Conservation (phyloP, 2,888 invertebrate genomes). For the Pandemis cinnamomeana region DNA sequence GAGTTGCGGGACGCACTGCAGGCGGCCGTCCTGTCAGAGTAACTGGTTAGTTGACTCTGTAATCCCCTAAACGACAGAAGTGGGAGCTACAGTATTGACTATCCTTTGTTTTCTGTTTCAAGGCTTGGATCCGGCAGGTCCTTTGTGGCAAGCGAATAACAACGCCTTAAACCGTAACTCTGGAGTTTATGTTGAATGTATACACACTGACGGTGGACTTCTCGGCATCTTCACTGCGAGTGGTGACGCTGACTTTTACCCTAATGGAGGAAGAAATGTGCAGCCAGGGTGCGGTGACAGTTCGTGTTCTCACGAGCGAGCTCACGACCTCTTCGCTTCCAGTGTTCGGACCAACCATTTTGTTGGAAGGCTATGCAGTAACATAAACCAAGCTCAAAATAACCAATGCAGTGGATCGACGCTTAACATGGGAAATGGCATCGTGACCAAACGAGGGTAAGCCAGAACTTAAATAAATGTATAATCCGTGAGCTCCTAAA, state of each 20-base stretch:
- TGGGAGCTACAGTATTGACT: background rate
- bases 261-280: conserved; percentile 64
- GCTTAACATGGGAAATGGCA: conserved; percentile 61
- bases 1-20: conserved; percentile 63
- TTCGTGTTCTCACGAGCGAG: conserved; percentile 65
- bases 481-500: too few species aligned
- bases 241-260: conserved; percentile 65
- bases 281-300: conserved; percentile 66
- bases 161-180: conserved; percentile 54
- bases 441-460: conserved; percentile 58
- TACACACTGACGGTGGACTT: conserved; percentile 65
- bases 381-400: conserved; percentile 52
- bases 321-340: conserved; percentile 60
- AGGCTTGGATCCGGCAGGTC: conserved; percentile 71
- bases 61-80: conserved; percentile 41
- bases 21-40: conserved; percentile 56
- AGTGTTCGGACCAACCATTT: conserved; percentile 61
- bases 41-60: conserved; percentile 56
- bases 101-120: conserved; percentile 33
- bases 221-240: conserved; percentile 60
- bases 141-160: conserved; percentile 55
- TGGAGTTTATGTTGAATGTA: conserved; percentile 64
- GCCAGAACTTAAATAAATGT: conserved; percentile 12
- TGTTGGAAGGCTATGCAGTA: conserved; percentile 56
- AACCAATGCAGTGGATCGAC: conserved; percentile 52